phyloP scores from a whole-genome alignment of 2,888 invertebrate species.

The Papilio demoleus region DNA sequence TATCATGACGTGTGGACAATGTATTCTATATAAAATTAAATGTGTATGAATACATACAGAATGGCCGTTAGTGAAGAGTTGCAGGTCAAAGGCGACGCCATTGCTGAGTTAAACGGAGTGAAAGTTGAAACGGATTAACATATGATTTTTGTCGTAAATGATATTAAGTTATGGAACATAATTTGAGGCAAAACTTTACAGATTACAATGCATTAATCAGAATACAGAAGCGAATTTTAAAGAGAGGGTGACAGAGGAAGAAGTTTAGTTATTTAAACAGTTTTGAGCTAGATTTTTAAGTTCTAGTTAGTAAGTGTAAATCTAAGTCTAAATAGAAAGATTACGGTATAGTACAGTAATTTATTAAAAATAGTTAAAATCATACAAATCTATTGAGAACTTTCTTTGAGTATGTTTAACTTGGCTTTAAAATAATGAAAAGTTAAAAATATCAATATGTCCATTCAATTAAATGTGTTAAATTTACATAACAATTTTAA shows the following conservation, averaged over 20 bases:
- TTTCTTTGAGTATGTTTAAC: no score
- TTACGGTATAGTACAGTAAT: no score
- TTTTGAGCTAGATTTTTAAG: no score
- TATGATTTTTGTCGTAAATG: not conserved
- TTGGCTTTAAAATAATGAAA: no score
- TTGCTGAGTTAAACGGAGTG: slow-evolving; percentile 50
- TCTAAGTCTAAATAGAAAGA: no score
- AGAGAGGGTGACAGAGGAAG: no score
- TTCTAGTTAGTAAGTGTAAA: no score
- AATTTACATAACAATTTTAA: no score
- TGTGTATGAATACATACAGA: slow-evolving; percentile 44
- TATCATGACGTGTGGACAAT: not conserved
- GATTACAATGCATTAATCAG: not conserved
- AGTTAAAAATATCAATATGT: no score
- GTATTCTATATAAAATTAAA: not conserved
- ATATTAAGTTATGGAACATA: not conserved
- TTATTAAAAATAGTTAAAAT: slow-evolving; percentile 3
- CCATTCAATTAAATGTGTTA: no score
- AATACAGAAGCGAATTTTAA: not conserved
- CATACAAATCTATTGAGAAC: no score
- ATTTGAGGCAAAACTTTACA: not conserved
- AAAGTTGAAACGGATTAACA: slow-evolving; percentile 38
- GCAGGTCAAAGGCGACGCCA: slow-evolving; percentile 64
- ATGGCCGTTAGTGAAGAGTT: slow-evolving; percentile 63
- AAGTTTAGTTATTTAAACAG: no score